Base-by-base conservation (phyloP, 2,113 vertebrate genomes). In the Geococcyx californianus region DNA sequence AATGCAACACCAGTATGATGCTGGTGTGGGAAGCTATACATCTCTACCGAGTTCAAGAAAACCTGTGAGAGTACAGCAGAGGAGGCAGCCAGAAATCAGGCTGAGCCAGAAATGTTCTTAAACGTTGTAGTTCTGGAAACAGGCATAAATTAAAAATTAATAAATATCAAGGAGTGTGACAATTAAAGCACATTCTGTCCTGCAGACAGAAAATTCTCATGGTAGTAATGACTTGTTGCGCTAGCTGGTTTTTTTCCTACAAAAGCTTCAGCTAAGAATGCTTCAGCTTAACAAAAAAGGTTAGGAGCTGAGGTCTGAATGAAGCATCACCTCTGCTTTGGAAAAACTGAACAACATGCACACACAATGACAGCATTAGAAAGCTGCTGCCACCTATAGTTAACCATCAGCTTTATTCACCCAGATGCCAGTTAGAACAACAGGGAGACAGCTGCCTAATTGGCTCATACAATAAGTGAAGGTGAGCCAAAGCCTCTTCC, bases 361-460 rank as follows among this genome's bases (percentile, higher is more conserved):
- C 38, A 28, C 4, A 2, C 12, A 73, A 5, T 20, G 83, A 76
- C 47, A 95, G 89, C n/a, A 31, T 73, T 23, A 94, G 90, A 93
- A 96, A 90, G 47, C 87, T 91, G 84, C 93, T 90, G 91, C 95
- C 93, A 94, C 89, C 95, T 97, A 78, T 94, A 70, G 95, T 84
- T 92, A 84, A 84, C 82, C 58, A 69, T 16, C 0, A 1, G 54
- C 82, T 90, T 73, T 66, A 93, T 58, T 36, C 82, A 66, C 24
- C 36, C 44, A 33, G 31, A 54, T 72, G 29, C 63, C 81, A 33
- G 66, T 8, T 70, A 10, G 2, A 6, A 23, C 17, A 60, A 26
- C 12, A 64, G 70, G 58, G 58, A 69, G 15, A 38, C 74, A 76
- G 62, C 87, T 72, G 80, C 60, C 45, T 74, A 82, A 86, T 18